Evolutionary conservation across 2,797 vertebrate genomes (phyloP), one percentile per base, ranked within the genome.

Genomic region (Argentina silus): DNA sequence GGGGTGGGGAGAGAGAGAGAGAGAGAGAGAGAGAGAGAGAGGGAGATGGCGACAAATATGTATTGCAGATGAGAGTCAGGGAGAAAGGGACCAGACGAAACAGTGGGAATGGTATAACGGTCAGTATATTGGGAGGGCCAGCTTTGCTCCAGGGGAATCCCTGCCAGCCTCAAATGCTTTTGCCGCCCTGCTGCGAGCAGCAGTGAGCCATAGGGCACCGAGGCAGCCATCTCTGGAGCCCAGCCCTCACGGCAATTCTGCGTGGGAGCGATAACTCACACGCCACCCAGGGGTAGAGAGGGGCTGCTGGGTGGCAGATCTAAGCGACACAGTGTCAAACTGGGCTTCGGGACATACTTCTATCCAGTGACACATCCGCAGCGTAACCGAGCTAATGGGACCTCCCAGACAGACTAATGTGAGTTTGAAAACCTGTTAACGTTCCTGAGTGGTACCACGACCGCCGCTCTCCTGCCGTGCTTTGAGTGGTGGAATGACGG

Each of bases 301-400:
- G 67, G 69, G 43, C 76, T 77, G 69, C 2, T 71, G 78, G 82
- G 88, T 75, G 69, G 1, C 69, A 76, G 85, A 90, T 86, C 83
- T 85, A 83, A 89, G 79, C 67, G 79, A 73, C 70, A 8, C 79
- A 42, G 77, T 85, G 74, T 85, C 78, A 82, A 70, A 81, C 72
- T 17, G 64, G 50, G 69, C 85, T 84, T 60, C 66, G 42, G 73
- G 83, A 82, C 74, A 80, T 79, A 73, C 51, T 7, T 82, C 75
- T 77, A 50, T 55, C 79, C 69, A 78, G 81, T 76, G 53, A 75
- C 78, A 78, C 77, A 83, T 82, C 78, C 74, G 8, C 63, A 81
- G 81, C 73, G 68, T 73, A 77, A 72, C 84, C 19, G 1, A 84
- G 80, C 84, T 89, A 88, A 87, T 85, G 72, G 87, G 81, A 83